Evolutionary conservation across 1,140 invertebrate species (phyloP).

Genomic region (Temnothorax longispinosus): DNA sequence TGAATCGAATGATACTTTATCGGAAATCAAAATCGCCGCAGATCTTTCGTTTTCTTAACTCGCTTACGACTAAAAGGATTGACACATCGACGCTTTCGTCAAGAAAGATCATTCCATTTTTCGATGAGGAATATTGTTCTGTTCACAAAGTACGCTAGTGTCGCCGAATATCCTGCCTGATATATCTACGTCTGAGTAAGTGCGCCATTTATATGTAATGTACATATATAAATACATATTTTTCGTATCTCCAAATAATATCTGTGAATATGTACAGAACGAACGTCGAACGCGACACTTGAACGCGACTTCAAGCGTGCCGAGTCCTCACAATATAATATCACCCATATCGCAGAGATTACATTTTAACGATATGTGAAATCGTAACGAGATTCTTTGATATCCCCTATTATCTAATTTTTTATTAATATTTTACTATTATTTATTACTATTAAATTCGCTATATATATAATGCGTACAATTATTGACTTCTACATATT

Average conservation of each 20-base stretch:
- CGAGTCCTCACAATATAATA: conserved; percentile 58
- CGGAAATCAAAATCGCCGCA: neutral
- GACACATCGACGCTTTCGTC: neutral
- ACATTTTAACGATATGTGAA: conserved; percentile 18
- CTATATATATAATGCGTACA: conserved; percentile 1
- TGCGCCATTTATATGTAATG: conserved; percentile 35
- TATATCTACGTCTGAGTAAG: conserved; percentile 24
- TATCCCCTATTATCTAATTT: neutral
- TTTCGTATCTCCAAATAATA: conserved; percentile 59
- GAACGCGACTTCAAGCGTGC: conserved; percentile 51
- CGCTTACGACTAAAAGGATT: neutral
- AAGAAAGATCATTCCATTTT: neutral
- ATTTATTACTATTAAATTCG: neutral
- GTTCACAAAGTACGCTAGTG: conserved; percentile 14
- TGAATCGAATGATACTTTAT: neutral
- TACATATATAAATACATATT: conserved; percentile 27
- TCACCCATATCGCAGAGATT: conserved; percentile 16
- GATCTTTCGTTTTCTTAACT: neutral
- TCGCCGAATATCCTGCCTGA: conserved; percentile 4
- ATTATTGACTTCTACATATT: conserved; percentile 22
- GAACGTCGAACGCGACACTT: conserved; percentile 64
- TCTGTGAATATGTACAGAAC: conserved; percentile 37
- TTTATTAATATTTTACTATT: conserved; percentile 23
- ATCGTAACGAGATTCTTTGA: conserved; percentile 34
- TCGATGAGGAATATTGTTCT: neutral